These are phyloP conservation scores for Lepidocyrtinus sp. DNA, from an alignment of 2,888 invertebrate genomes.

Conservation along the genomic window DNA sequence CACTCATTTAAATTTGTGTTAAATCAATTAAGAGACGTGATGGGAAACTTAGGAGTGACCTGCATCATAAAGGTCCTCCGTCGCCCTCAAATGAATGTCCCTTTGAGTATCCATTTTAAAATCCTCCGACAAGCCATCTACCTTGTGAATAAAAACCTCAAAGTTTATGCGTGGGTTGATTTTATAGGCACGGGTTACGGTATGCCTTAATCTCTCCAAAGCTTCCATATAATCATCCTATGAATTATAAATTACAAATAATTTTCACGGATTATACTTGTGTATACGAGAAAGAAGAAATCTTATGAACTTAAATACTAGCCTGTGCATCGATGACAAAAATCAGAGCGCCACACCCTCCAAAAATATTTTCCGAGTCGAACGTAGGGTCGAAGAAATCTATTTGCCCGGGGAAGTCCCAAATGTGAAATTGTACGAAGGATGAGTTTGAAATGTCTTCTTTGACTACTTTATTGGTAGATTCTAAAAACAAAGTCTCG, in stretches of 20 bases:
- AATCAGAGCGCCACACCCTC: conserved; percentile 96
- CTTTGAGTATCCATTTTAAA: conserved; percentile 99
- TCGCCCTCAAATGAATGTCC: conserved; percentile 97
- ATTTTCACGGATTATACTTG: no score
- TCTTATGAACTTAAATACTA: conserved; percentile 63
- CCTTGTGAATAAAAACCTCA: conserved; percentile 78
- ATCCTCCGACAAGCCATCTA: conserved; percentile 93
- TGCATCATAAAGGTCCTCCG: conserved; percentile 92
- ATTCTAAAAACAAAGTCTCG: conserved; percentile 98
- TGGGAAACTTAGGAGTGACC: conserved; percentile 74
- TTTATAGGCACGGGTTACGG: conserved; percentile 95
- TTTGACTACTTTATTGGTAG: conserved; percentile 98
- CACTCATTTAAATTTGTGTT: background rate
- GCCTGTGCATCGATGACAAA: conserved; percentile 99
- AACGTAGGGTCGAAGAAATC: conserved; percentile 97
- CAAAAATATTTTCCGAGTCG: conserved; percentile 96
- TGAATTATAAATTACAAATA: conserved; percentile 3
- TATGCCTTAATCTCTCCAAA: conserved; percentile 90
- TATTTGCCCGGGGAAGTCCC: conserved; percentile 99
- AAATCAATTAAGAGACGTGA: background rate
- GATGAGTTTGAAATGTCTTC: conserved; percentile 97
- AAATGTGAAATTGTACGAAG: conserved; percentile 99
- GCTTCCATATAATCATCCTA: conserved; percentile 98
- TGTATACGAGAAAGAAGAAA: no score
- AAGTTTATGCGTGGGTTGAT: conserved; percentile 97